Evolutionary conservation across 2,797 vertebrate genomes (phyloP), one percentile per base, ranked within the genome.

Genomic region (Bradypodion pumilum): DNA sequence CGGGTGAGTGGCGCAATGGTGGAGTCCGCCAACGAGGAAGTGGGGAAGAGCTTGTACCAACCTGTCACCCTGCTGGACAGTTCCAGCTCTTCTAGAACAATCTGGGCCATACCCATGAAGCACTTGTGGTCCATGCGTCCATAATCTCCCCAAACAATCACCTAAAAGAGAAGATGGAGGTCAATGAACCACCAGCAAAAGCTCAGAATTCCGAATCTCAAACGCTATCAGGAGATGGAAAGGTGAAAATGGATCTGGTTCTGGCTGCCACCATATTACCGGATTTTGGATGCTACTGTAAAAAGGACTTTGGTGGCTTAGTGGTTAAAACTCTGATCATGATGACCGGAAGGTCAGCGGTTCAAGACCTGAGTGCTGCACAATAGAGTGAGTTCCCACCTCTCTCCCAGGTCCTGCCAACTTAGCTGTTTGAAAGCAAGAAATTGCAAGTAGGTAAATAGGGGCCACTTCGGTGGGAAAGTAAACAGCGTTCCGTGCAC

Each of bases 61-160:
- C 98, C 99, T 0, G 96, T 91, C 81, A 99, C 97, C 0, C 87
- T 86, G 27, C 96, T 96, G 59, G 97, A 97, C 93, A 99, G 97
- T 93, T 99, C 99, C 90, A 99, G 96, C 96, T 99, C 99, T 60
- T 99, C 99, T 93, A 99, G 94, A 81, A 99, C 96, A 93, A 99
- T 99, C 96, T 99, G 98, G 77, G 98, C 98, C 98, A 99, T 98
- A 88, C 99, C 99, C 99, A 99, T 99, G 97, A 99, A 99, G 96
- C 98, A 98, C 95, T 99, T 99, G 97, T 98, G 97, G 96, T 99
- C 98, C 99, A 99, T 99, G 90, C 98, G 98, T 73, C 99, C 98
- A 0, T 99, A 99, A 91, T 99, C 98, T 15, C 98, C 98, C 98
- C 98, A 99, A 75, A 99, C 98, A 8, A 99, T 99, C 91, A 99